phyloP scores from a whole-genome alignment of 2,888 invertebrate genomes.

The Marronus borbonicus region DNA sequence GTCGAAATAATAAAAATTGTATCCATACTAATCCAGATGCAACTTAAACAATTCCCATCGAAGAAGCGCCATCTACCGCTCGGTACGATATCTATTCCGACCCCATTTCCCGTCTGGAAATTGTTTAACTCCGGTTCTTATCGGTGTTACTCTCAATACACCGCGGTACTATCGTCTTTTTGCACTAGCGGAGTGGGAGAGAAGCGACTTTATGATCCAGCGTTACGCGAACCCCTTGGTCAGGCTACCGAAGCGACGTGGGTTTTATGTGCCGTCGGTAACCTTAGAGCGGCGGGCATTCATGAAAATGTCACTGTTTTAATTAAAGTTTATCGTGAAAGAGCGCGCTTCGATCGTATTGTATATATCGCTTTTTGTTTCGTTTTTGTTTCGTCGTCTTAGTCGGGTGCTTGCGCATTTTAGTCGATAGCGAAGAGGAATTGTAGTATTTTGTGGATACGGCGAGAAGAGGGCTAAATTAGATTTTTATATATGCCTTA shows the following conservation, averaged over 20 bases:
- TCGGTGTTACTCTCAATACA: constrained; percentile 9
- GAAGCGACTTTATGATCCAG: constrained; percentile 1
- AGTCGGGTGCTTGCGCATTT: constrained; percentile 3
- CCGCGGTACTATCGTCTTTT: constrained; percentile 12
- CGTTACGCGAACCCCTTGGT: constrained; percentile 1
- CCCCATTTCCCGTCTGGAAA: constrained; percentile 16
- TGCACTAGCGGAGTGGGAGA: neutral
- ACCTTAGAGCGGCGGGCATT: neutral
- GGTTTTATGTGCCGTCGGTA: constrained; percentile 3
- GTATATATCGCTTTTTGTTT: neutral
- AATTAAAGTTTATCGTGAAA: constrained; percentile 25
- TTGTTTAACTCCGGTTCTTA: constrained; percentile 16
- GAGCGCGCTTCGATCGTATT: constrained; percentile 9
- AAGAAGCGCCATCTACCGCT: constrained; percentile 1
- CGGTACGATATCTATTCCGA: constrained; percentile 8
- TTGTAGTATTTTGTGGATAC: neutral
- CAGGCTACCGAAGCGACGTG: neutral
- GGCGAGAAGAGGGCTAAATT: too few relatives aligned
- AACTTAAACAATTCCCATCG: neutral
- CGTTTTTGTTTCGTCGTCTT: neutral
- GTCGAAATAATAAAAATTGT: neutral
- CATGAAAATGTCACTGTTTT: constrained; percentile 33
- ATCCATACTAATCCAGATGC: neutral
- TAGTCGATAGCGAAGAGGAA: neutral
- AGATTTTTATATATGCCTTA: too few relatives aligned